A percentile compares a stretch with the other conserved stretches of the same genome.
Evolutionary conservation across 2,113 vertebrate species (phyloP).

Genomic region (Drymodes brunneopygia): DNA sequence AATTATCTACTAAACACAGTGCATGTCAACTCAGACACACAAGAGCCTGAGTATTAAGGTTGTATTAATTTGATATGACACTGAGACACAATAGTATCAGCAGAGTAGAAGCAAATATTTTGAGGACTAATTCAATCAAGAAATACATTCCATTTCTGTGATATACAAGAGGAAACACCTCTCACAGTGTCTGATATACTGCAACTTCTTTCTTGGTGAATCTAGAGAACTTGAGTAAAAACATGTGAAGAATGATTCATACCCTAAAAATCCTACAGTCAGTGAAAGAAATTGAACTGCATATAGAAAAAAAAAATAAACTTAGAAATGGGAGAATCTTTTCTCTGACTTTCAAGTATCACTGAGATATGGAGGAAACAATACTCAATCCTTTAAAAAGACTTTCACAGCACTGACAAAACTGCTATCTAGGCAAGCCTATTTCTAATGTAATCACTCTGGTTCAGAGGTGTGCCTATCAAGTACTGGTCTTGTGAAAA

Average conservation of each 20-base stretch:
- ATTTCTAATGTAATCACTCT: background rate
- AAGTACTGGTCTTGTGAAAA: background rate
- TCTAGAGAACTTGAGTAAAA: background rate
- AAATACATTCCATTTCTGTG: background rate
- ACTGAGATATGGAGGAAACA: background rate
- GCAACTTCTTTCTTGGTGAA: background rate
- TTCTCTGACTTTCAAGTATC: background rate
- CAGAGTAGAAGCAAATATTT: background rate
- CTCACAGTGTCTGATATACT: background rate
- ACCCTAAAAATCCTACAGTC: background rate
- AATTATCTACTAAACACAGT: background rate
- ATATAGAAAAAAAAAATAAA: background rate
- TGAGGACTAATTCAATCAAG: background rate
- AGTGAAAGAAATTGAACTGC: background rate
- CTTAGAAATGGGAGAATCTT: background rate
- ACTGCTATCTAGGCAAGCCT: background rate
- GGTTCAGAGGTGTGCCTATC: background rate
- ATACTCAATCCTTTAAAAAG: background rate
- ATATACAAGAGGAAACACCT: background rate
- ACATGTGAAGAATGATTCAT: background rate
- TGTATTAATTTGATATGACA: background rate
- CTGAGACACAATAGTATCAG: background rate
- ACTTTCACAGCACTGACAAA: background rate
- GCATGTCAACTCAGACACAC: background rate
- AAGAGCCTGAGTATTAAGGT: background rate